phyloP scores from a whole-genome alignment of 1,140 invertebrate species.

The Dendroctonus valens region DNA sequence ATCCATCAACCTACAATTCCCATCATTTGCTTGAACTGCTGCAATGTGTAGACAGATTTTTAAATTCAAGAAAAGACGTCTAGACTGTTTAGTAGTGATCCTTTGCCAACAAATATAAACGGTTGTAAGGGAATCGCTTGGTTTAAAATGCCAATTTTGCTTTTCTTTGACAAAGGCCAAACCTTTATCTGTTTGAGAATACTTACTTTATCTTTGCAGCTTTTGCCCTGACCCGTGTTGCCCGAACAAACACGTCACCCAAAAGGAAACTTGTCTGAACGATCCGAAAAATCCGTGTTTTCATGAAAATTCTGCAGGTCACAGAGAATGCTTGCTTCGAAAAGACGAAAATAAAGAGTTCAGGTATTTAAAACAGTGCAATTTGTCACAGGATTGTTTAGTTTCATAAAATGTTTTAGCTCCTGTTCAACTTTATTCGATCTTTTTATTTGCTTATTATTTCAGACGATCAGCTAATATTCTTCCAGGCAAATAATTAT shows the following conservation, averaged over 20 bases:
- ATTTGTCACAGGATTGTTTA: too few relatives aligned
- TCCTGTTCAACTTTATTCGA: too few relatives aligned
- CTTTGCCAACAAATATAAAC: too few relatives aligned
- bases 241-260: slow-evolving; percentile 53
- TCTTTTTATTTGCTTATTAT: too few relatives aligned
- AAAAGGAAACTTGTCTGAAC: slow-evolving; percentile 49
- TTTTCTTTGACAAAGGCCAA: neutral
- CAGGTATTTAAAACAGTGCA: slow-evolving; percentile 19
- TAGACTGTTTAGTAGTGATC: too few relatives aligned
- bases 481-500: too few relatives aligned
- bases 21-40: too few relatives aligned
- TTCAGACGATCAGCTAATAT: too few relatives aligned
- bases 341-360: slow-evolving; percentile 56
- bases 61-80: too few relatives aligned
- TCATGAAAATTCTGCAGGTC: slow-evolving; percentile 42
- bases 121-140: too few relatives aligned
- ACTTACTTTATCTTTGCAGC: slow-evolving; percentile 37
- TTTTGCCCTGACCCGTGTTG: slow-evolving; percentile 68
- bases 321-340: slow-evolving; percentile 52
- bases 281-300: slow-evolving; percentile 53
- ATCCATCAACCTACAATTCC: neutral
- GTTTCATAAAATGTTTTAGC: too few relatives aligned
- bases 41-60: too few relatives aligned
- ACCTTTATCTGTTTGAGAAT: neutral
- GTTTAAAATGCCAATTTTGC: neutral